Conservation (phyloP, 2,797 vertebrate genomes). For the Tympanoctomys barrerae region DNA sequence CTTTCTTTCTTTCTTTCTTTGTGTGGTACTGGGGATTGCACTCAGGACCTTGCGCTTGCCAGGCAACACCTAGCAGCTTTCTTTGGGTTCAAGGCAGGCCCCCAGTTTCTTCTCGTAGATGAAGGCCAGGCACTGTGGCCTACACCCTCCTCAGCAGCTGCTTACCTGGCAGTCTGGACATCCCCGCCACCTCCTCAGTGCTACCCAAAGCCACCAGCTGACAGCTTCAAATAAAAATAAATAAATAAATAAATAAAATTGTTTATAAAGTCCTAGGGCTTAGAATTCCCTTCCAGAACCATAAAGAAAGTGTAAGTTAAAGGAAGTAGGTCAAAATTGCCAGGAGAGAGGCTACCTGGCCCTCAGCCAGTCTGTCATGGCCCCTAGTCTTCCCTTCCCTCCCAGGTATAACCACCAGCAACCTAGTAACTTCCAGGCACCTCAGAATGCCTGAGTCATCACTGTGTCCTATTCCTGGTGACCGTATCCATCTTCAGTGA, state of each 20-base stretch:
- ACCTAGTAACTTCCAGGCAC: neutral
- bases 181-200: neutral
- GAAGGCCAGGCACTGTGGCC: neutral
- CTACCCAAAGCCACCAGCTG: neutral
- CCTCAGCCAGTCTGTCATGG: neutral
- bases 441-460: neutral
- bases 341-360: neutral
- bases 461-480: neutral
- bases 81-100: neutral
- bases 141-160: rapidly evolving
- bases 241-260: neutral
- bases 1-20: too few relatives aligned
- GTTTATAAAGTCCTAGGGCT: neutral
- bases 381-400: neutral
- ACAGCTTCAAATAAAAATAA: neutral
- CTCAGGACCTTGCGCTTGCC: too few relatives aligned
- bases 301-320: neutral
- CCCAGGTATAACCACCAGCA: neutral
- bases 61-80: neutral
- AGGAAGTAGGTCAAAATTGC: neutral
- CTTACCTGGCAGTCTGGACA: rapidly evolving
- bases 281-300: neutral
- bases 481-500: neutral
- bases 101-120: neutral
- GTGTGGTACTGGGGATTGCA: too few relatives aligned